phyloP scores from a whole-genome alignment of 2,888 invertebrate genomes.

The Gymnosoma rotundatum region DNA sequence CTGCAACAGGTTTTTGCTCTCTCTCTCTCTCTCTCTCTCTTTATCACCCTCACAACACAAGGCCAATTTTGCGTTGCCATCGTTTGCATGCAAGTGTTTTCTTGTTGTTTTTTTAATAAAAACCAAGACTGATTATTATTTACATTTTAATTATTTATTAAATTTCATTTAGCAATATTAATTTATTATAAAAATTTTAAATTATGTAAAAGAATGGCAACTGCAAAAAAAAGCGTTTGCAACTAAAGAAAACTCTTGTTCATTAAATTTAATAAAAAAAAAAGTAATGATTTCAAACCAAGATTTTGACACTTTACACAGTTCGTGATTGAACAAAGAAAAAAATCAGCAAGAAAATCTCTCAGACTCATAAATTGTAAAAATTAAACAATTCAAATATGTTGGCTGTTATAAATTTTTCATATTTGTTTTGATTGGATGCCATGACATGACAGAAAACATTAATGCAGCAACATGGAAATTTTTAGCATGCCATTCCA shows the following conservation, averaged over 20 bases:
- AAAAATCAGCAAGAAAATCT: slow-evolving; percentile 24
- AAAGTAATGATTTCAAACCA: slow-evolving; percentile 59
- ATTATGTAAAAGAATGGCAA: background rate
- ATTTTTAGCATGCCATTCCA: slow-evolving; percentile 42
- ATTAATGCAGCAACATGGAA: slow-evolving; percentile 49
- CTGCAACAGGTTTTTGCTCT: slow-evolving; percentile 47
- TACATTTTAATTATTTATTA: slow-evolving; percentile 5
- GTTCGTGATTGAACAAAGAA: slow-evolving; percentile 44
- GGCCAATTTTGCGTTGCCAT: background rate
- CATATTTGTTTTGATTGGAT: slow-evolving; percentile 34
- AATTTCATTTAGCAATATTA: slow-evolving; percentile 8
- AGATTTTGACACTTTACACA: slow-evolving; percentile 60
- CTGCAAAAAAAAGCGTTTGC: slow-evolving; percentile 1
- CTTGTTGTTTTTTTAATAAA: background rate
- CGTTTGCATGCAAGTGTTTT: slow-evolving; percentile 36
- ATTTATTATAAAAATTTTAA: background rate
- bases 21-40: background rate
- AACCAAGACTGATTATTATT: background rate
- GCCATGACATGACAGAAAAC: slow-evolving; percentile 60
- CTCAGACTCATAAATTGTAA: background rate
- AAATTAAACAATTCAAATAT: slow-evolving; percentile 42
- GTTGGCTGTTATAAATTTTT: slow-evolving; percentile 9
- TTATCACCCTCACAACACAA: background rate
- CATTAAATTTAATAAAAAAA: too few relatives aligned
- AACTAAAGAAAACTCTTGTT: slow-evolving; percentile 29